Percentiles rank a stretch among this genome's conserved stretches.
These are phyloP conservation scores for Catalaphyllia jardinei DNA, from an alignment of 64 coral and sea anemone species.

Conservation along the genomic window DNA sequence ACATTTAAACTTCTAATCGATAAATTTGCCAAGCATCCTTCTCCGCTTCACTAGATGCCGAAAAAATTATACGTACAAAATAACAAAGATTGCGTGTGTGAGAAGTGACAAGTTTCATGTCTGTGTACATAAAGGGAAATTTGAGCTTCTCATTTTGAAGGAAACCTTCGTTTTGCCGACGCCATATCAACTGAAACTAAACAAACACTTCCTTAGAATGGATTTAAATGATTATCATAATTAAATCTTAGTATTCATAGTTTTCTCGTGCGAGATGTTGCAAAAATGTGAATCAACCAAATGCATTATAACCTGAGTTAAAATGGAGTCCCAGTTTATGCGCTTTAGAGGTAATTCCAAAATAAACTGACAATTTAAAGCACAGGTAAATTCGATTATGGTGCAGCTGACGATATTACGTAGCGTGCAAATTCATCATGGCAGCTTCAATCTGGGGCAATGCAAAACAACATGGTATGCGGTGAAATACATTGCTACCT, in stretches of 20 bases:
- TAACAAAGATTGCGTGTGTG: neutral
- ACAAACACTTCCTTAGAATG: neutral
- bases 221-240: neutral
- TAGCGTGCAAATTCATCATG: too few relatives aligned
- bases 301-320: neutral
- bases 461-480: neutral
- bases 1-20: too few relatives aligned
- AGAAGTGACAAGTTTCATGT: neutral
- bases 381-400: too few relatives aligned
- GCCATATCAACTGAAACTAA: neutral
- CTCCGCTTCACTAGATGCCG: too few relatives aligned
- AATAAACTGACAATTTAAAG: too few relatives aligned
- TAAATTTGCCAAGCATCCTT: too few relatives aligned
- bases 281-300: neutral
- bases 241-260: neutral
- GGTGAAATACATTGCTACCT: neutral
- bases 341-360: neutral
- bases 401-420: too few relatives aligned
- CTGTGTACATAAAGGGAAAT: neutral
- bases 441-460: neutral
- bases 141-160: neutral
- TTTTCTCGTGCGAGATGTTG: neutral
- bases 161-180: neutral
- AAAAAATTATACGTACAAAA: neutral
- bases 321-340: neutral